Conservation (phyloP, 2,113 vertebrate species). For the Aphelocoma coerulescens region DNA sequence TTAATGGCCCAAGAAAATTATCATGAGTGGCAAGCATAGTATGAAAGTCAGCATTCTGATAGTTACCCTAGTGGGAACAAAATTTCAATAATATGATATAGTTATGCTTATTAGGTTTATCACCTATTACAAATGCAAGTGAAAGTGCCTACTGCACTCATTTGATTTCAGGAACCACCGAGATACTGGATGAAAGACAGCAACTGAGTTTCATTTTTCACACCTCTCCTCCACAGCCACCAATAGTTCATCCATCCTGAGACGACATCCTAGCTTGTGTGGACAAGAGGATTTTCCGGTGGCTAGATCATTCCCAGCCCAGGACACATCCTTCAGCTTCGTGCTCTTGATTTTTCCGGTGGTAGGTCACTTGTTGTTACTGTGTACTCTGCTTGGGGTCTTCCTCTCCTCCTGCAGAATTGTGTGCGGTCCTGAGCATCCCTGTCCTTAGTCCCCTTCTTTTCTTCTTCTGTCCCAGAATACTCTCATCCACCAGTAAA, state of each 20-base stretch:
- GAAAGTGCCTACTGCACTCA: not conserved
- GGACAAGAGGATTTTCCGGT: not conserved
- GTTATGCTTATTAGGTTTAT: not conserved
- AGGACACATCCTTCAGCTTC: accelerated
- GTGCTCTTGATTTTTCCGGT: not conserved
- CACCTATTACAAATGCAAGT: not conserved
- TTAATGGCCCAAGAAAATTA: not conserved
- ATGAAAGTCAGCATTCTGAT: not conserved
- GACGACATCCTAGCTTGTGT: not conserved
- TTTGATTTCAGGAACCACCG: not conserved
- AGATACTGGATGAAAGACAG: not conserved
- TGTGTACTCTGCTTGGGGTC: accelerated
- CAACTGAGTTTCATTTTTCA: not conserved
- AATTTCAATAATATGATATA: not conserved
- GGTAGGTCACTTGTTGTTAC: not conserved
- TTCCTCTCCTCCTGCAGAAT: not conserved
- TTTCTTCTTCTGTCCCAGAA: not conserved
- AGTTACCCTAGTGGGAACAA: not conserved
- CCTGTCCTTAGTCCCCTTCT: not conserved
- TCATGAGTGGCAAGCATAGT: not conserved
- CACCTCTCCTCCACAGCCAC: not conserved
- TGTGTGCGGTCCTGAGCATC: not conserved
- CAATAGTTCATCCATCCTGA: not conserved
- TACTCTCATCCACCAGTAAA: accelerated
- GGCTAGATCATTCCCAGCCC: not conserved